Base-by-base conservation (phyloP, 2,797 vertebrate genomes). In the Danio aesculapii region DNA sequence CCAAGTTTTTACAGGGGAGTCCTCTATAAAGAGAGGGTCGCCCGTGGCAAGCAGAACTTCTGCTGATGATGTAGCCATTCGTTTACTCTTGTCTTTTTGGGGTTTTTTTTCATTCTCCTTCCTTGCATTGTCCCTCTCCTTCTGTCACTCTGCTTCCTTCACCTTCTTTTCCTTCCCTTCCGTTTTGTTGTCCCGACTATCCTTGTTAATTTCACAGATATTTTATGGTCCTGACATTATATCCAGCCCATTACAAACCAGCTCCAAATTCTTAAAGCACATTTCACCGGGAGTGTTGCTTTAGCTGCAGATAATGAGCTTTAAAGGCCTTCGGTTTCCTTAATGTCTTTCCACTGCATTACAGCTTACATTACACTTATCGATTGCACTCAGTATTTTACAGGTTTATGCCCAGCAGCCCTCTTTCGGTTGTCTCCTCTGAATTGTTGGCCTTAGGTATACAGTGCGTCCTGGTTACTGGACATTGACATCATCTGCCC, bases 401-500 rank as follows among this genome's bases (percentile, higher is more conserved):
- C 41, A 46, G 59, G 53, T 76, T 76, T 59, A 55, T 67, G 53
- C 72, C 47, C 39, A 30, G 62, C 41, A 77, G 75, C 68, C 30
- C 30, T 64, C 66, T 77, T 70, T 81, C 69, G 14, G 14, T 75
- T 44, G 68, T 79, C 46, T 79, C 39, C 21, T 52, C 10, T 67
- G 47, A 72, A 79, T 73, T 11, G 7, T 58, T 66, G 55, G 46
- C 39, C 13, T 19, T 61, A 21, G 66, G 75, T 74, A 30, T 64
- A 46, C 47, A 21, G 30, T 47, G 55, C 71, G 55, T 46, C 68
- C 75, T 75, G n/a, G 79, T 79, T 76, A 72, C 78, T 57, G 75
- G 78, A 76, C 77, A 81, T 70, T 89, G 85, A 87, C 88, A 83
- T 89, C 76, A 88, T 52, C 67, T 59, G 75, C 77, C 86, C 78